Evolutionary conservation across 2,113 vertebrate species (phyloP), one percentile per base, ranked within the genome.

Genomic region (Crotalus viridis): DNA sequence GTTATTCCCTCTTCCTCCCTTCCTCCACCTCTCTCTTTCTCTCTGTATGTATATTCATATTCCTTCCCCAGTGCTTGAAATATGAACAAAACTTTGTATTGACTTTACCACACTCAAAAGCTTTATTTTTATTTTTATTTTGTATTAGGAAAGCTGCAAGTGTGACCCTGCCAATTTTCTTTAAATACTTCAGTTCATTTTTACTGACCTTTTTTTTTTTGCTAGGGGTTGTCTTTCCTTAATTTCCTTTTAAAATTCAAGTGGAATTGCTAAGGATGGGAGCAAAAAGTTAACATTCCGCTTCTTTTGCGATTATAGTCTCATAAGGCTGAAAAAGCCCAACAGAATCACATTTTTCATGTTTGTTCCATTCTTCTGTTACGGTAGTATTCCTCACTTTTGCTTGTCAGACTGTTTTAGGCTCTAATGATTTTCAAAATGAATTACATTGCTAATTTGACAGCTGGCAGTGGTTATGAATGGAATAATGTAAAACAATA

Each of bases 401-500:
- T 94, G 90, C 56, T 93, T 95, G 89, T 94, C 93, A 94, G 24
- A 95, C 87, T 8, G 5, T 91, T 64, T 95, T 94, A 81, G 81
- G 28, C 13, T 94, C 94, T 0, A 26, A 59, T 94, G 69, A 10
- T 86, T 96, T 96, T 61, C 43, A 89, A 92, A 95, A 93, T 91
- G 81, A 95, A 95, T 93, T 92, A 90, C 26, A 56, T 24, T 89
- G 2, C 95, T 97, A 91, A 48, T 59, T 94, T 94, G 93, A 89
- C 91, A 91, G 89, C 57, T 94, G 91, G 61, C 90, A 56, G 86
- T 93, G 94, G 26, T 55, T 91, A 48, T 61, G 92, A 93, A 2
- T 90, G 89, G 86, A 81, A 26, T 95, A 96, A 93, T 92, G 89
- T 94, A 93, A 95, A 96, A 95, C 91, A 93, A 64, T 74, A 96